Percentiles rank a stretch among this genome's conserved stretches.
These are phyloP conservation scores for Anomalospiza imberbis DNA, from an alignment of 2,797 vertebrate genomes.

Conservation along the genomic window DNA sequence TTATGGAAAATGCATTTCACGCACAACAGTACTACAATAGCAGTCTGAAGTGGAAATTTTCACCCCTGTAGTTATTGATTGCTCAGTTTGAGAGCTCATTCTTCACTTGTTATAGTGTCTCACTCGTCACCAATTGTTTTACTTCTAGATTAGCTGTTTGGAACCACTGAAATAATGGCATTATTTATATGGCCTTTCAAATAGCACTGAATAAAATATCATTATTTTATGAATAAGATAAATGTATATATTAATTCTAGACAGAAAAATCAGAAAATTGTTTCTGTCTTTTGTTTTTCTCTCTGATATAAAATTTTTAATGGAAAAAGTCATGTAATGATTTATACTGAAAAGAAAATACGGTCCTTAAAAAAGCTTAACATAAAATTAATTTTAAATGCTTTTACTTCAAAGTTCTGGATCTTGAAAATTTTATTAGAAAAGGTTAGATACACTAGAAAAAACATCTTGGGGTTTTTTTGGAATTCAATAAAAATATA, in stretches of 20 bases:
- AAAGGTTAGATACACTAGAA: neutral
- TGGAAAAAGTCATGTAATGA: neutral
- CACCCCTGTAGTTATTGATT: neutral
- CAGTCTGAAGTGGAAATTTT: neutral
- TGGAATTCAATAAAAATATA: neutral
- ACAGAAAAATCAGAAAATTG: neutral
- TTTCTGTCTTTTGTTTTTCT: neutral
- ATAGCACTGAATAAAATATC: neutral
- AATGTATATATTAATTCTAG: neutral
- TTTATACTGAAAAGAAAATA: neutral
- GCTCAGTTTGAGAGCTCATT: neutral
- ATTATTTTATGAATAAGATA: neutral
- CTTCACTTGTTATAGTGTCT: neutral
- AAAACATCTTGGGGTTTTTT: neutral
- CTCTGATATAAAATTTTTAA: neutral
- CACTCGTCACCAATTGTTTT: neutral
- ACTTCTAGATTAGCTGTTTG: neutral
- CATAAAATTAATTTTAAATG: neutral
- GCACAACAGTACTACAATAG: fast-evolving
- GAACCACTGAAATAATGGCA: neutral
- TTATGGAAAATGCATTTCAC: neutral
- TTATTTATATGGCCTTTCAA: neutral
- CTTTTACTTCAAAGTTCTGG: neutral
- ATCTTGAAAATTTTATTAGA: neutral
- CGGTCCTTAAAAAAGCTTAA: fast-evolving